Evolutionary conservation across 2,113 vertebrate species (phyloP).

Genomic region (Larimichthys crocea): DNA sequence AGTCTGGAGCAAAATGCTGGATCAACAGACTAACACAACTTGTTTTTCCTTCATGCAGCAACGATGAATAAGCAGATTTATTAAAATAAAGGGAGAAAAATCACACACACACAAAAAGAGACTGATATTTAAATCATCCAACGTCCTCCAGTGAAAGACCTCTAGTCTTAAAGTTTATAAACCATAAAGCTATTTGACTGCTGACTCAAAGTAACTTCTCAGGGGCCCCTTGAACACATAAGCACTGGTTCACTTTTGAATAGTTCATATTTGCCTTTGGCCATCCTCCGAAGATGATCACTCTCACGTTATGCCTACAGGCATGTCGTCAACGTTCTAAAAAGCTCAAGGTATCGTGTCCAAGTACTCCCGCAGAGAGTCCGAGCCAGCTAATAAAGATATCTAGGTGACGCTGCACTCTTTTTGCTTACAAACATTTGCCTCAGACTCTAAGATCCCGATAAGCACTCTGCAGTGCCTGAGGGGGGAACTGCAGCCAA

Average conservation of each 20-base stretch:
- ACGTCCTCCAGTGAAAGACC: background rate
- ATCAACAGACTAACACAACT: background rate
- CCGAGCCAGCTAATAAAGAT: slow-evolving; percentile 36
- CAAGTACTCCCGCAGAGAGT: slow-evolving; percentile 3
- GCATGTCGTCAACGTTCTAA: slow-evolving; percentile 1
- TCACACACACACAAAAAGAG: background rate
- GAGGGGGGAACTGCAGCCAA: slow-evolving; percentile 68
- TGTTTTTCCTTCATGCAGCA: background rate
- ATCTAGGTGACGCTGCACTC: slow-evolving; percentile 44
- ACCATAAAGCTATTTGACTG: background rate
- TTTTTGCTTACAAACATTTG: slow-evolving; percentile 73
- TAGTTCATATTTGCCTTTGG: slow-evolving; percentile 23
- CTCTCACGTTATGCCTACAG: background rate
- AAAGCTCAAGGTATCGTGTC: slow-evolving; percentile 5
- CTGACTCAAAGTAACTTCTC: slow-evolving; percentile 4
- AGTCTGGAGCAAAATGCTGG: background rate
- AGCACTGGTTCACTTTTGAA: background rate
- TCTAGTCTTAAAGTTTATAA: slow-evolving; percentile 8
- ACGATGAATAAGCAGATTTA: background rate
- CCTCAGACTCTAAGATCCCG: slow-evolving; percentile 62
- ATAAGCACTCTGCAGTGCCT: slow-evolving; percentile 69
- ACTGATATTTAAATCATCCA: slow-evolving; percentile 19
- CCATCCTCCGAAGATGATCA: slow-evolving; percentile 10
- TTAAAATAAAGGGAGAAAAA: no score
- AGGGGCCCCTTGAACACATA: slow-evolving; percentile 1